Evolutionary conservation across 2,888 invertebrate species (phyloP).

Genomic region (Brenthis ino): DNA sequence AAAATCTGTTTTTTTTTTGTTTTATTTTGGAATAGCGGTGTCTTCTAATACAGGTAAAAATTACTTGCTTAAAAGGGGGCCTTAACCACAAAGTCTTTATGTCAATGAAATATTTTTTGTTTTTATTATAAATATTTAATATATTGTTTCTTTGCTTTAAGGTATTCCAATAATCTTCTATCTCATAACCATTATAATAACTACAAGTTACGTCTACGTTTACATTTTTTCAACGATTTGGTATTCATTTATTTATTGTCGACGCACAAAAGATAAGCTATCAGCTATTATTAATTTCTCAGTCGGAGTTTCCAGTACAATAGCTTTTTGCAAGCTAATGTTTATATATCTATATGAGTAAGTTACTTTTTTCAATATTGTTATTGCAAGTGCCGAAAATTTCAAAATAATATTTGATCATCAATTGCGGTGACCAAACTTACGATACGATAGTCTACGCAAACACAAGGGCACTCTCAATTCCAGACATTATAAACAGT

Average conservation of each 20-base stretch:
- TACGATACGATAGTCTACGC: neutral
- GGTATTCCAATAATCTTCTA: constrained; percentile 22
- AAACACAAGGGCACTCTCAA: neutral
- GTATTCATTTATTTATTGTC: constrained; percentile 50
- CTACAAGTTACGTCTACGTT: constrained; percentile 50
- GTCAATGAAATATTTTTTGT: too few species aligned
- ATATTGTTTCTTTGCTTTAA: neutral
- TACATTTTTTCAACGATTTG: constrained; percentile 54
- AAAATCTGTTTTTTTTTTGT: too few species aligned
- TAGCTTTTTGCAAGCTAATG: constrained; percentile 4
- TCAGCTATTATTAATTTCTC: constrained; percentile 33
- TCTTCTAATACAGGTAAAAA: too few species aligned
- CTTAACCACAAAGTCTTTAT: too few species aligned
- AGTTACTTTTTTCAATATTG: neutral
- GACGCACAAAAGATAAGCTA: constrained; percentile 47
- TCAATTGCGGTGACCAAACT: neutral
- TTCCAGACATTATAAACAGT: too few species aligned
- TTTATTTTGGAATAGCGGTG: too few species aligned
- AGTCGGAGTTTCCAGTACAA: constrained; percentile 13
- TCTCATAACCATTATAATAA: constrained; percentile 4
- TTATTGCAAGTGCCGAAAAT: neutral
- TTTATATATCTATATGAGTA: constrained; percentile 16
- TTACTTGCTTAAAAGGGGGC: too few species aligned
- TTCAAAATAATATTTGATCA: neutral
- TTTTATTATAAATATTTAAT: neutral